Base-by-base conservation (phyloP, 2,888 invertebrate species). In the Pardosa pseudoannulata region DNA sequence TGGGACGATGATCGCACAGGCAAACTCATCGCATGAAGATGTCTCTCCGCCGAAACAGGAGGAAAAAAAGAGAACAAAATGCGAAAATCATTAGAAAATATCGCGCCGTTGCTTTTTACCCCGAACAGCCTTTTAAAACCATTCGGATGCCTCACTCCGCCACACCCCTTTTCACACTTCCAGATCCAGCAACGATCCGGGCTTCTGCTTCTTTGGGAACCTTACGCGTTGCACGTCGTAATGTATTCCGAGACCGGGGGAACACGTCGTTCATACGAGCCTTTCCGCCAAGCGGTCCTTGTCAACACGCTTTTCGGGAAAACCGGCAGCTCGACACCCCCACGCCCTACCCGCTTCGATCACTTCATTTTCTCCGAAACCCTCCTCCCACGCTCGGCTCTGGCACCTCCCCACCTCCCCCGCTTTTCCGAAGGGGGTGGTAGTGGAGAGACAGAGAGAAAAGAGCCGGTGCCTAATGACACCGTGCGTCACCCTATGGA, bases 231-330 rank as follows among this genome's bases (percentile, higher is more conserved):
- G 41, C 16, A 23, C 56, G 3, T 7, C 19, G 56, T 56, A 56
- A 56, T 56, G 56, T 56, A 56, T 56, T 56, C 56, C 16, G 36
- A 23, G 6, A 56, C 56, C n/a, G n/a, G n/a, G n/a, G 56, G 23
- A 56, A 56, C 56, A 56, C 19, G 56, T 23, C 56, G 23, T 56
- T 11, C 23, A 23, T 6, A 56, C 56, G 56, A 56, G 56, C 56
- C 56, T 56, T 56, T 56, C 23, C 56, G 56, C 1, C 56, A 23
- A 56, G 23, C 56, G 56, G 56, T 56, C 56, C 56, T 56, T 56
- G 56, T 56, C 56, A 56, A 56, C 56, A 56, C 56, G 56, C 56
- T 56, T 56, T 56, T 56, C 13, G 56, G n/a, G n/a, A n/a, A 56
- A 56, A 56, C 56, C 56, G 56, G 3, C 56, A 5, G 19, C 23